Conservation (phyloP, 2,888 invertebrate genomes). For the Monoplex corrugatus region DNA sequence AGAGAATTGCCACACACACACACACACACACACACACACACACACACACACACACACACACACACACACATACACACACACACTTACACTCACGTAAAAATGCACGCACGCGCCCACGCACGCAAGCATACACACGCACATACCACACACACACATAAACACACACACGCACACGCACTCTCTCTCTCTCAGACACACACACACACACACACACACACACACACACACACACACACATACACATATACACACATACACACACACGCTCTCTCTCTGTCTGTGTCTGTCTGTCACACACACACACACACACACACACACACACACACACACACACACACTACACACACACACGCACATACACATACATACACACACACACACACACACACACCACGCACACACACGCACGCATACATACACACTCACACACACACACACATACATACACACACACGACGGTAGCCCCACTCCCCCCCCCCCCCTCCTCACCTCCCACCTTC, state of each 20-base stretch:
- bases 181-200: not conserved
- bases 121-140: no score
- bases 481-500: no score
- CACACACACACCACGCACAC: not conserved
- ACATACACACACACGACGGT: not conserved
- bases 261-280: not conserved
- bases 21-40: not conserved
- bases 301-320: not conserved
- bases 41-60: not conserved
- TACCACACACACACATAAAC: not conserved
- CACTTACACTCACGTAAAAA: not conserved
- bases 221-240: constrained; percentile 44
- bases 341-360: not conserved
- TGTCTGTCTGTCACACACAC: not conserved
- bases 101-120: not conserved
- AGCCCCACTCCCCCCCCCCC: not conserved
- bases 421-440: not conserved
- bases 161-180: not conserved
- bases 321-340: not conserved
- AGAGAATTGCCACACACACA: constrained; percentile 10
- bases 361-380: not conserved
- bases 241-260: constrained; percentile 28
- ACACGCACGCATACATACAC: not conserved
- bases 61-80: not conserved
- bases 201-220: constrained; percentile 19